Conservation (phyloP, 2,888 invertebrate species). For the Ormyrus thymus region DNA sequence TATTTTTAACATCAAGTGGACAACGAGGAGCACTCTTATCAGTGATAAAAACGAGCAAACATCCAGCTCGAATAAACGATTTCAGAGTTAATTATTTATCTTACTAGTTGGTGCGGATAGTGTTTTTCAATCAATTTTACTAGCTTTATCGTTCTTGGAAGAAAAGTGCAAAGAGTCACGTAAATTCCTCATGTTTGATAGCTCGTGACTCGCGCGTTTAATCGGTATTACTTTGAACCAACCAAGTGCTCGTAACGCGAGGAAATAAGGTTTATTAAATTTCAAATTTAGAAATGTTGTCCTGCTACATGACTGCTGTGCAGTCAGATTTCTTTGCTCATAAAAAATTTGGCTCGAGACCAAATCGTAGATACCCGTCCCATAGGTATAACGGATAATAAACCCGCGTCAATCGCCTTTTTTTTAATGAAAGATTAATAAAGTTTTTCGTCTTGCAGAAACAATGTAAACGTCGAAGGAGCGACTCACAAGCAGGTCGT, state of each 20-base stretch:
- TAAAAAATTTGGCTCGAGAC: conserved; percentile 27
- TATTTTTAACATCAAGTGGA: no score
- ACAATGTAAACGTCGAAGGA: conserved; percentile 98
- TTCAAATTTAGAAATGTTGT: conserved; percentile 60
- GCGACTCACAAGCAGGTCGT: conserved; percentile 99
- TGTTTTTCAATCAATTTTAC: neutral
- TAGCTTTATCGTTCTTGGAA: neutral
- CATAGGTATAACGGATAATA: conserved; percentile 3
- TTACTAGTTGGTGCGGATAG: no score
- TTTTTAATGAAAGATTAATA: neutral
- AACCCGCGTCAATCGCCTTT: neutral
- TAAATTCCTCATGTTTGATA: conserved; percentile 2
- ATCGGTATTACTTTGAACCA: no score
- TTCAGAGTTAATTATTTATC: no score
- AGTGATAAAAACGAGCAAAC: neutral
- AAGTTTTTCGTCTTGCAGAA: conserved; percentile 81
- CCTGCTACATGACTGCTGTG: conserved; percentile 66
- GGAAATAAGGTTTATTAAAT: no score
- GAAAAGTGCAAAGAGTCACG: neutral
- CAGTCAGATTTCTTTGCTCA: conserved; percentile 65
- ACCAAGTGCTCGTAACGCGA: no score
- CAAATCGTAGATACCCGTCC: neutral
- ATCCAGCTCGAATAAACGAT: neutral
- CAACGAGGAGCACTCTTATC: conserved; percentile 1
- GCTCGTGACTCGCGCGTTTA: neutral